Evolutionary conservation across 2,888 invertebrate genomes (phyloP).

Genomic region (Sepioteuthis lessoniana): DNA sequence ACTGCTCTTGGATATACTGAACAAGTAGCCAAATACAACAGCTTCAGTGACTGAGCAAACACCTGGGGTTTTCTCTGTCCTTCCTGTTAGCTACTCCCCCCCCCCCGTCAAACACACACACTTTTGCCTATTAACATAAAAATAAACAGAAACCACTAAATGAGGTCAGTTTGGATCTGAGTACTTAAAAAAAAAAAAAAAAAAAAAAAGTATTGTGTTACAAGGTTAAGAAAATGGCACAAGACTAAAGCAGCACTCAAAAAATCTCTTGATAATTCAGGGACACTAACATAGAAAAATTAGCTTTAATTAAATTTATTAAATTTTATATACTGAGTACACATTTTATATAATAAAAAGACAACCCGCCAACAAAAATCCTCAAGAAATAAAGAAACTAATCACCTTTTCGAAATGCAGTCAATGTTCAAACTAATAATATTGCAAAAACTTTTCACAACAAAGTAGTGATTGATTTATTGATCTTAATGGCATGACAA

Average conservation of each 20-base stretch:
- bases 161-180: conserved; percentile 33
- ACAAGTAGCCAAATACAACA: background rate
- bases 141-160: conserved; percentile 33
- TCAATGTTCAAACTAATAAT: background rate
- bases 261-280: background rate
- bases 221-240: background rate
- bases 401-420: background rate
- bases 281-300: background rate
- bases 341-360: background rate
- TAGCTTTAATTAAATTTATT: background rate
- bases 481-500: too few relatives aligned
- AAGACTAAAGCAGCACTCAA: background rate
- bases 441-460: background rate
- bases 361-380: too few relatives aligned
- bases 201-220: background rate
- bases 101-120: too few relatives aligned
- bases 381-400: too few relatives aligned
- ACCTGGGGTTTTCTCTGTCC: background rate
- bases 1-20: background rate
- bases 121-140: background rate
- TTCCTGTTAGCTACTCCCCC: background rate
- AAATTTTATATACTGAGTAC: background rate
- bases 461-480: background rate
- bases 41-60: background rate
- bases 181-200: background rate